Conservation (phyloP, 2,888 invertebrate genomes). For the Dryobotodes eremita region DNA sequence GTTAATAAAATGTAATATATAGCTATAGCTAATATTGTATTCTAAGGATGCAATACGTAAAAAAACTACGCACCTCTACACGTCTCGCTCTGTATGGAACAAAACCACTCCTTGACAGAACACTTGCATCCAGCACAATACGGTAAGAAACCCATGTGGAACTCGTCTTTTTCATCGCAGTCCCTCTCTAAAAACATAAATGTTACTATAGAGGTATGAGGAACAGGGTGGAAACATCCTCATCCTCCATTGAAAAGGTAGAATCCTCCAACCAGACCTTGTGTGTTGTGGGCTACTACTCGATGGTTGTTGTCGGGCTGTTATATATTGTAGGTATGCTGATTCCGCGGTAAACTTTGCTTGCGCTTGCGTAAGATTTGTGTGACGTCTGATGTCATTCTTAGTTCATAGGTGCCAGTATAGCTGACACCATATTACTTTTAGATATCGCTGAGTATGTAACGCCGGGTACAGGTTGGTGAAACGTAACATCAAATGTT, state of each 20-base stretch:
- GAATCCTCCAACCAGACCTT: neutral
- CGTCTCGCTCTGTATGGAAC: slow-evolving; percentile 22
- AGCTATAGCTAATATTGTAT: neutral
- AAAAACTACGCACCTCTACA: slow-evolving; percentile 26
- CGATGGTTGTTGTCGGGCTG: neutral
- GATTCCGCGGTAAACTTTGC: neutral
- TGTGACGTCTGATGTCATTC: neutral
- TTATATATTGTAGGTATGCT: neutral
- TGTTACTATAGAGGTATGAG: neutral
- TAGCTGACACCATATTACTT: neutral
- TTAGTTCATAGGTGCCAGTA: neutral
- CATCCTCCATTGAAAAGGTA: neutral
- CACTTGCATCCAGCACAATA: slow-evolving; percentile 54
- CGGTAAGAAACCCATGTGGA: slow-evolving; percentile 42
- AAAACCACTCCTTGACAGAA: slow-evolving; percentile 48
- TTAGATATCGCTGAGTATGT: neutral
- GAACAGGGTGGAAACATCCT: too few species aligned
- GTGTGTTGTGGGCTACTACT: neutral
- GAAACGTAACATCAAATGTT: neutral
- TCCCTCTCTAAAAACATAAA: slow-evolving; percentile 33
- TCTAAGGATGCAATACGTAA: neutral
- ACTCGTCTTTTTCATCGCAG: slow-evolving; percentile 48
- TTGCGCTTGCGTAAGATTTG: neutral
- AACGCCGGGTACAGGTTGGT: neutral
- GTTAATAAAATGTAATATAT: neutral